Evolutionary conservation across 2,797 vertebrate species (phyloP).

Genomic region (Xenentodon cancila): DNA sequence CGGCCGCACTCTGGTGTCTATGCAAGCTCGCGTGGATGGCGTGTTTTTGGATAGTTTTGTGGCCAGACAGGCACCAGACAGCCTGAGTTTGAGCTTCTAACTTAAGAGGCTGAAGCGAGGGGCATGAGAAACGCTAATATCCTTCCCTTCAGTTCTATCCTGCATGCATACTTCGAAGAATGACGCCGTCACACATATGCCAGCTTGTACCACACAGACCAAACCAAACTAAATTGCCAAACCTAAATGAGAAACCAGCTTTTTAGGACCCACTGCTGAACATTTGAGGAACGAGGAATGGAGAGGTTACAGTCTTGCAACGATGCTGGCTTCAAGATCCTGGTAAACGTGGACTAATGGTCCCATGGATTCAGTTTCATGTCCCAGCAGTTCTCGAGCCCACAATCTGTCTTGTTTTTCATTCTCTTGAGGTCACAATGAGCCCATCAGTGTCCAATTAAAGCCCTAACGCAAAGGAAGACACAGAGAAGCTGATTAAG

Average conservation of each 20-base stretch:
- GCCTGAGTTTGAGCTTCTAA: constrained; percentile 52
- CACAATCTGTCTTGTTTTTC: constrained; percentile 3
- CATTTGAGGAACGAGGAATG: constrained; percentile 26
- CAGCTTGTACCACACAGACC: constrained; percentile 25
- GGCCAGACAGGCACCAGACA: constrained; percentile 69
- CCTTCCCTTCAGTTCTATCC: constrained; percentile 24
- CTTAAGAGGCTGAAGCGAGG: constrained; percentile 33
- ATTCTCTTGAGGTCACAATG: constrained; percentile 34
- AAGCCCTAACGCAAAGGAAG: constrained; percentile 47
- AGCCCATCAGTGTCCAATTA: constrained; percentile 67
- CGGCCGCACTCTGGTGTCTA: constrained; percentile 51
- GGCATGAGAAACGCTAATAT: constrained; percentile 6
- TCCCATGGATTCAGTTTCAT: constrained; percentile 24
- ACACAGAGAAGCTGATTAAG: constrained; percentile 46
- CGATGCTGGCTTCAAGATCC: constrained; percentile 22
- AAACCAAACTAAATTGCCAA: constrained; percentile 31
- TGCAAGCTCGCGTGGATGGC: constrained; percentile 49
- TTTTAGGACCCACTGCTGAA: constrained; percentile 24
- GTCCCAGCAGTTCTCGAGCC: constrained; percentile 20
- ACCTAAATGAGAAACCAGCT: constrained; percentile 34
- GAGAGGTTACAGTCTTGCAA: constrained; percentile 25
- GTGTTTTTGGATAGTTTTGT: constrained; percentile 56
- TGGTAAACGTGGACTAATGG: constrained; percentile 21
- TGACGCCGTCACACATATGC: constrained; percentile 19
- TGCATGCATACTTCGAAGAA: constrained; percentile 17